Evolutionary conservation across 1,140 invertebrate genomes (phyloP).

Genomic region (Pectinophora gossypiella): DNA sequence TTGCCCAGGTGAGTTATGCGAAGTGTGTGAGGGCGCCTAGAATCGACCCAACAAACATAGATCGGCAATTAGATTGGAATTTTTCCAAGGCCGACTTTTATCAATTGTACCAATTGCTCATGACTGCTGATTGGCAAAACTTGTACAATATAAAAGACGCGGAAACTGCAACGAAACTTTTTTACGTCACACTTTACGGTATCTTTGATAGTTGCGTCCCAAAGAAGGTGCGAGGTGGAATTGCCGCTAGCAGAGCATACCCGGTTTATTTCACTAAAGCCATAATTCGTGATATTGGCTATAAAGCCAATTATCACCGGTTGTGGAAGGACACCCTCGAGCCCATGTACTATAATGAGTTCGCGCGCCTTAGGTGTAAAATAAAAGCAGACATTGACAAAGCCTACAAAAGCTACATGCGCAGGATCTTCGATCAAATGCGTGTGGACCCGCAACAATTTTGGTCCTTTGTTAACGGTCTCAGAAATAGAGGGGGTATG

Average conservation of each 20-base stretch:
- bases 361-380: background rate
- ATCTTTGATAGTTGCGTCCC: background rate
- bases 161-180: background rate
- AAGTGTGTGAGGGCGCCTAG: background rate
- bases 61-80: background rate
- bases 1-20: background rate
- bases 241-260: background rate
- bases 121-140: background rate
- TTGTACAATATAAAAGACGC: background rate
- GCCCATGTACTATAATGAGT: background rate
- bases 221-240: background rate
- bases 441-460: background rate
- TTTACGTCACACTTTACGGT: background rate
- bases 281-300: background rate
- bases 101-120: background rate
- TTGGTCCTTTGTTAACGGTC: background rate
- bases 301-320: background rate
- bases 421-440: background rate
- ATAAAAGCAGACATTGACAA: background rate
- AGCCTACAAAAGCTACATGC: too few species aligned
- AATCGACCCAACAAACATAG: conserved; percentile 1
- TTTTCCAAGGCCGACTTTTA: background rate
- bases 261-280: conserved; percentile 3
- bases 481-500: background rate
- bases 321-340: background rate